Evolutionary conservation across 2,888 invertebrate genomes (phyloP).

Genomic region (Tenthredo amoena): DNA sequence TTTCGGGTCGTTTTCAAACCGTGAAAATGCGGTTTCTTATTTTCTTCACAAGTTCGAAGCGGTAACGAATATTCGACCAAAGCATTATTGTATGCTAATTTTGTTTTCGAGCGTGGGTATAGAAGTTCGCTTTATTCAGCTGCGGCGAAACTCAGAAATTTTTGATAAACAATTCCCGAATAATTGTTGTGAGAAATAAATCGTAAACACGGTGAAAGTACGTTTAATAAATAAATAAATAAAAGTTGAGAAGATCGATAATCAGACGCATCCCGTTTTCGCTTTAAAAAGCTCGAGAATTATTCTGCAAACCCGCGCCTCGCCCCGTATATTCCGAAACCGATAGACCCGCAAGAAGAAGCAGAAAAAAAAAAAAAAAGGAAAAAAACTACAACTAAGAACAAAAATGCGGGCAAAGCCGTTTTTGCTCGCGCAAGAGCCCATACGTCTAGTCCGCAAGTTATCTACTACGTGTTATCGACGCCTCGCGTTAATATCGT

Average conservation of each 20-base stretch:
- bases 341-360: constrained; percentile 24
- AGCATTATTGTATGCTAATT: neutral
- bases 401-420: neutral
- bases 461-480: constrained; percentile 13
- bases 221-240: neutral
- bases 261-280: neutral
- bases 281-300: neutral
- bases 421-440: neutral
- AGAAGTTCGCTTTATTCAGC: neutral
- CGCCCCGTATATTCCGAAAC: constrained; percentile 26
- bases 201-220: too few relatives aligned
- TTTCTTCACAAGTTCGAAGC: neutral
- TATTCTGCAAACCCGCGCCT: neutral
- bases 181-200: neutral
- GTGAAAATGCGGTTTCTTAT: neutral
- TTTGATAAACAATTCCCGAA: neutral
- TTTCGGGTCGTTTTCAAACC: neutral
- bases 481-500: constrained; percentile 7
- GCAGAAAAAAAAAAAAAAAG: constrained; percentile 11
- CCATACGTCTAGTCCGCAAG: neutral
- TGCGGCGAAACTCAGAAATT: neutral
- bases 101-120: neutral
- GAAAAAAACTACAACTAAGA: neutral
- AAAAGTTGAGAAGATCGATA: neutral
- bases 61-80: neutral